Base-by-base conservation (phyloP, 1,140 invertebrate genomes). In the Onthophagus taurus region DNA sequence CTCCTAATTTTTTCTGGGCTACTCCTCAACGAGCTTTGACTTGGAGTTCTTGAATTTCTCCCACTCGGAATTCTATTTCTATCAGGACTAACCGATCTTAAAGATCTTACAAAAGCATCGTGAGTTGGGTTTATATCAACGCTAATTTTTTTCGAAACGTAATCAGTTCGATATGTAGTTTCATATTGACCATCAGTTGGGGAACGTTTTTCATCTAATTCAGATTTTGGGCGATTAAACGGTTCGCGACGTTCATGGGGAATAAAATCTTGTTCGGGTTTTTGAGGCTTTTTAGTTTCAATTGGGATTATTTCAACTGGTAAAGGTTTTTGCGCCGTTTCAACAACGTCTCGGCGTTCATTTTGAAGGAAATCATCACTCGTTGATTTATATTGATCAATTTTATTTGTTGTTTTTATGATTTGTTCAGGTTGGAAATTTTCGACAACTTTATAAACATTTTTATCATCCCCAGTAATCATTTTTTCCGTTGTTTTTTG, bases 41-140 rank as follows among this genome's bases (percentile, higher is more conserved):
- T 71, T 51, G 52, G 58, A 51, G 53, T 59, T 43, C 56, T 58
- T 9, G 57, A 51, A 46, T 58, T 62, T 13, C 59, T 67, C 34
- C 58, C 61, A 20, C 65, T 67, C 30, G 71, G 69, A 16, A 68
- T 52, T 63, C 66, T 38, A 53, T 65, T 47, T 53, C 70, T 59
- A 35, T 71, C 65, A 8, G 76, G 72, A 42, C 66, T 72, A 31
- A 77, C 72, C 34, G 76, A 70, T 34, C 81, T 70, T 23, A 83
- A 62, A 20, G 79, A 79, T 42, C 76, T 74, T 2, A 78, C 80
- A 66, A 81, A 83, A 3, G 77, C 78, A 49, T 81, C 72, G 57
- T 83, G 81, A 14, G 78, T 74, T 5, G 80, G 76, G 57, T 78
- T 80, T 39, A 74, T 68, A 48, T 77, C 73, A 36, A 72, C 69